Evolutionary conservation across 1,140 invertebrate genomes (phyloP).

Genomic region (Oncopeltus fasciatus): DNA sequence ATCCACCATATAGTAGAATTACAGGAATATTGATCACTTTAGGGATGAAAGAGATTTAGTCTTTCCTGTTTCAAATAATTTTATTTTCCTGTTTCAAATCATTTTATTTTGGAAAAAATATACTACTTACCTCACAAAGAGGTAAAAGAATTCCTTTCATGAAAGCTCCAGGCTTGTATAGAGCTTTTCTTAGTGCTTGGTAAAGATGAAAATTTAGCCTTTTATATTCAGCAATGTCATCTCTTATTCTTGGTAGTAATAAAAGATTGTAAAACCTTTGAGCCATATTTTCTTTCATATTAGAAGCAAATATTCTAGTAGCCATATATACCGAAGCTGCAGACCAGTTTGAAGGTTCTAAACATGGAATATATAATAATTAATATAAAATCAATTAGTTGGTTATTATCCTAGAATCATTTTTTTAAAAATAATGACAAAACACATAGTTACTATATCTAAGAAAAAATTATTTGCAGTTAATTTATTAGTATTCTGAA

Average conservation of each 20-base stretch:
- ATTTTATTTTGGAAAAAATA: no score
- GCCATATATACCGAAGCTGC: constrained; percentile 94
- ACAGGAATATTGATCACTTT: no score
- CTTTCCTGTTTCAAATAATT: no score
- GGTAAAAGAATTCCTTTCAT: constrained; percentile 95
- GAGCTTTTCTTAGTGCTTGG: constrained; percentile 78
- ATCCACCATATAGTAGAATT: no score
- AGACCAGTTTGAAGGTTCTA: constrained; percentile 62
- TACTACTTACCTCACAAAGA: constrained; percentile 62
- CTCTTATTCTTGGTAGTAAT: constrained; percentile 77
- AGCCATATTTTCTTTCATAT: constrained; percentile 90
- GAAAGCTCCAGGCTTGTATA: constrained; percentile 96
- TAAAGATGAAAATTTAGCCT: constrained; percentile 94
- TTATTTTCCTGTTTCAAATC: no score
- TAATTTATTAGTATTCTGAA: no score
- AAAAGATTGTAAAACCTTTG: constrained; percentile 93
- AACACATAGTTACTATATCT: no score
- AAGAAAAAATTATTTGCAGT: no score
- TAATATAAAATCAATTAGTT: neutral
- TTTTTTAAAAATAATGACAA: no score
- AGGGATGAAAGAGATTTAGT: no score
- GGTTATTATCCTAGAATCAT: no score
- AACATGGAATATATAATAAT: neutral
- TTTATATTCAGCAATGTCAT: constrained; percentile 92
- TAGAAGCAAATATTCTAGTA: constrained; percentile 89